Evolutionary conservation across 2,113 vertebrate species (phyloP).

Genomic region (Bubo scandiacus): DNA sequence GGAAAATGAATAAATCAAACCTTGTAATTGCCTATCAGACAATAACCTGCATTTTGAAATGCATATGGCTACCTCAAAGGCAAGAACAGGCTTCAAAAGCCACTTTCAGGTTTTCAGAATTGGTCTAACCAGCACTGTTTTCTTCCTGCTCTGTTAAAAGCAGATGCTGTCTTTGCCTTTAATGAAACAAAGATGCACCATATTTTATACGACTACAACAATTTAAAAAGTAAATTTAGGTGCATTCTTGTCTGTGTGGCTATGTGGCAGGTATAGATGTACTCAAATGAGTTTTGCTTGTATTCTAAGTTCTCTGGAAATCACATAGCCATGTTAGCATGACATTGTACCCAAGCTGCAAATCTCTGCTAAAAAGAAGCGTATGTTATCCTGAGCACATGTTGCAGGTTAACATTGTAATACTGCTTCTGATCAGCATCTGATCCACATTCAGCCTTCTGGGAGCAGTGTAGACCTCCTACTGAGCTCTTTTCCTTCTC

Average conservation of each 20-base stretch:
- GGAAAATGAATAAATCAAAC: conserved; percentile 24
- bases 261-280: not conserved
- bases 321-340: not conserved
- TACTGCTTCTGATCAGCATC: not conserved
- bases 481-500: not conserved
- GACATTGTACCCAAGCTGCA: not conserved
- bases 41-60: not conserved
- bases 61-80: not conserved
- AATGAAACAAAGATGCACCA: not conserved
- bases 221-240: not conserved
- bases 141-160: not conserved
- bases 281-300: not conserved
- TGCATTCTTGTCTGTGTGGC: not conserved
- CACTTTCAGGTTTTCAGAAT: not conserved
- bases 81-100: not conserved
- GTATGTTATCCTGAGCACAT: not conserved
- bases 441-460: not conserved
- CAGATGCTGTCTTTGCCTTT: not conserved
- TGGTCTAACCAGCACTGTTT: not conserved
- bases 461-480: not conserved
- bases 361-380: not conserved
- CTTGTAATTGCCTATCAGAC: conserved; percentile 1
- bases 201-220: not conserved
- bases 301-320: not conserved
- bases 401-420: not conserved